Base-by-base conservation (phyloP, 1,140 invertebrate species). In the Hirudo medicinalis region DNA sequence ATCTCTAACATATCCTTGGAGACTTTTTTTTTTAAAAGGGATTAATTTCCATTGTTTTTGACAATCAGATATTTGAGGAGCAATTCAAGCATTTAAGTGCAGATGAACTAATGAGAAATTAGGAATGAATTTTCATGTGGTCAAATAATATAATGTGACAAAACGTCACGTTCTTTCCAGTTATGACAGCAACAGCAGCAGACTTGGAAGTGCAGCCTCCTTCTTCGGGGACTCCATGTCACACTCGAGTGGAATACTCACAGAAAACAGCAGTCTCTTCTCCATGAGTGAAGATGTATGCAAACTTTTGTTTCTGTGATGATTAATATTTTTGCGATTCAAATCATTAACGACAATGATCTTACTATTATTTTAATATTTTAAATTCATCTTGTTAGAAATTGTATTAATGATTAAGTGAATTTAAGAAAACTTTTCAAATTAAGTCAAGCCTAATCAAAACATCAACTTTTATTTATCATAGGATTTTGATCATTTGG, bases 241-340 rank as follows among this genome's bases (percentile, higher is more conserved):
- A 0, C 57, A 63, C 13, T 63, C 57, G 11, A 25, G 22, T 25
- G 57, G 57, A 13, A 25, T 63, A 22, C 57, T 63, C 57, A 63
- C 57, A 6, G 57, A 63, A 63, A 63, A 63, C 57, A 63, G 57
- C 57, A 63, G 57, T 63, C 19, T 63, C 11, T 63, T 63, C 13
- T 63, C 57, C 22, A 63, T 63, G 57, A 63, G 22, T n/a, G 57
- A 63, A 63, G 29, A 63, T 63, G 57, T 63, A 25, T 11, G 57
- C 29, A 22, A 13, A 22, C 29, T 8, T 22, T 63, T 63, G 57
- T 11, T 13, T 15, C 43, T 49, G 19, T 25, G 19, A n/a, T n/a
- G n/a, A n/a, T n/a, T n/a, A n/a, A n/a, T n/a, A n/a, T n/a, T n/a
- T n/a, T n/a, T n/a, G n/a, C n/a, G n/a, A 63, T 63, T 63, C 20